Base-by-base conservation (phyloP, 2,888 invertebrate species). In the Spatulosminthurus flaviceps region DNA sequence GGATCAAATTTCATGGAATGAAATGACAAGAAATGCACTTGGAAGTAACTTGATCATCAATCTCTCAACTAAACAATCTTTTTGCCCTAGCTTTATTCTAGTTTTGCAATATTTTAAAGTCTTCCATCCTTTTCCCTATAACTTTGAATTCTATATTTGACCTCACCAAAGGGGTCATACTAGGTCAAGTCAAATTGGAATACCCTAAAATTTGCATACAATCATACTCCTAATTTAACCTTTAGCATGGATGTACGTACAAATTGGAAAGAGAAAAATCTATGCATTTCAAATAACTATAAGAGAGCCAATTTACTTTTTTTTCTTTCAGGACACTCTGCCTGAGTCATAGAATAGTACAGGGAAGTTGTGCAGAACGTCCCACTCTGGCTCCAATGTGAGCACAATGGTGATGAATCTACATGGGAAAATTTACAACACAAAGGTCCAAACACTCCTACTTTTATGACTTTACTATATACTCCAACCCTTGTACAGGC, bases 381-480 rank as follows among this genome's bases (percentile, higher is more conserved):
- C 34, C 34, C 34, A 7, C 34, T 60, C 60, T 60, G n/a, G 60
- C 21, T 60, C 19, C 21, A 60, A 5, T 21, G 7, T 13, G 16
- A 19, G 21, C 16, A 60, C 34, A 34, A 34, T 34, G 9, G 5
- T 34, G 5, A 9, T 9, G 64, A 78, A 78, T 78, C 71, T 78
- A 61, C 78, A 78, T n/a, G n/a, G 5, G 34, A 4, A 70, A 78
- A 78, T 78, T 78, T 78, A 61, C 78, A 78, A 78, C 61, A 77
- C 70, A 71, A 78, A 69, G 69, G 78, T 64, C 69, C 71, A 71
- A n/a, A 78, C 71, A 78, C 78, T 78, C 78, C 78, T 78, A 41
- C 78, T 78, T 78, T 78, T 78, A 78, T 64, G 78, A 78, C 78
- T 78, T 78, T 70, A 61, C 71, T 61, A 26, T 51, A 21, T 43